Conservation (phyloP, 2,113 vertebrate species). For the Zosterops lateralis region DNA sequence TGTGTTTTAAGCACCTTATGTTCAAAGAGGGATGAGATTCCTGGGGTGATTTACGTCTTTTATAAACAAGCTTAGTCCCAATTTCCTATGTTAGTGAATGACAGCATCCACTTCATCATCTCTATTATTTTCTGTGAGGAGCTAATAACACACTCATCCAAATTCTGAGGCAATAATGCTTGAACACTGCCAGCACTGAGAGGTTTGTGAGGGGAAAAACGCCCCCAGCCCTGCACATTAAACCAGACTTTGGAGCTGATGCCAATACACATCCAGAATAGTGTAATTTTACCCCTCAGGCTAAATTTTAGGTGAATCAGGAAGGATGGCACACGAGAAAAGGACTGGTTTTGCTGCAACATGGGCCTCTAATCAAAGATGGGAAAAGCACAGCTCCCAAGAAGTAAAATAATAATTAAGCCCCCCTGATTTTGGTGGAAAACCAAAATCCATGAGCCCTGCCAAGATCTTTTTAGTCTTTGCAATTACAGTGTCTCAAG, state of each 20-base stretch:
- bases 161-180: neutral
- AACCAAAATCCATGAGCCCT: neutral
- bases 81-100: neutral
- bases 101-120: neutral
- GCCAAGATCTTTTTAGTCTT: neutral
- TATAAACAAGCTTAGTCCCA: neutral
- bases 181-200: neutral
- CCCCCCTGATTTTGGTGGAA: neutral
- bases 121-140: neutral
- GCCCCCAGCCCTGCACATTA: rapidly evolving
- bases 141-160: neutral
- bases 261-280: neutral
- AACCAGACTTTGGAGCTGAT: neutral
- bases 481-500: neutral
- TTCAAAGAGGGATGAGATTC: neutral
- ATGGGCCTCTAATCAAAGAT: neutral
- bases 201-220: neutral
- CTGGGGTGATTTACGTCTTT: neutral
- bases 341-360: neutral
- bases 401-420: neutral
- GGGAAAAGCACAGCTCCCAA: neutral
- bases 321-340: neutral
- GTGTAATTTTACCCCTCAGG: neutral
- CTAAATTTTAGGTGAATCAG: neutral
- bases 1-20: neutral